Evolutionary conservation across 2,888 invertebrate species (phyloP), one percentile per base, ranked within the genome.

Genomic region (Ormyrus rosae): DNA sequence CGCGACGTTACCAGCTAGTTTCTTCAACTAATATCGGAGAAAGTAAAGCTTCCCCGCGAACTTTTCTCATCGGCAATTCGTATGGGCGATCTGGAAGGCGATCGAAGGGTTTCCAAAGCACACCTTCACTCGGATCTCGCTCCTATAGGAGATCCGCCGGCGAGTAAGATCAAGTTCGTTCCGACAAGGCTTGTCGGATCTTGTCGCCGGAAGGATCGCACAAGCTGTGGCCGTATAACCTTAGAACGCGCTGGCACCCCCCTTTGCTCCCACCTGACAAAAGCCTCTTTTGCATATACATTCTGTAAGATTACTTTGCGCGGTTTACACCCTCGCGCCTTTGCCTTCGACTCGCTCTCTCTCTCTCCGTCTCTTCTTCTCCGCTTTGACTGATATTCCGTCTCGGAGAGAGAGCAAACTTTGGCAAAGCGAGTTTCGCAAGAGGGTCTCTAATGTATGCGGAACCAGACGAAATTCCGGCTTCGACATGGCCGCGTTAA

Each of bases 261-360:
- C 9, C 51, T 7, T 19, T 45, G 46, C 11, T 5, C 76, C 76
- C 83, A 80, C 83, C 73, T 81, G 78, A 83, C 84, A 85, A 85
- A 85, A 85, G 85, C 90, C 90, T 90, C 90, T 56, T 90, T 90
- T 90, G 90, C 90, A 90, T 90, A 90, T 90, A 90, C 90, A 90
- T 90, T 90, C 90, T 90, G 90, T 90, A 90, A 90, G 90, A 90
- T 90, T 90, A 90, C 90, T 90, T 90, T 90, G 88, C 87, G 89
- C 88, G 90, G 90, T 90, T 90, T 89, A 90, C 90, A 73, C 81
- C 76, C 76, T 51, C 53, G 64, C 84, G 83, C 84, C 84, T 83
- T 83, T 84, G 84, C 83, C 84, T 83, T 82, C 84, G 82, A 19
- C 60, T 19, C 67, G 6, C 48, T 7, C 46, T 10, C 65, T 5